Conservation (phyloP, 2,888 invertebrate species). For the Pyrochroa serraticornis region DNA sequence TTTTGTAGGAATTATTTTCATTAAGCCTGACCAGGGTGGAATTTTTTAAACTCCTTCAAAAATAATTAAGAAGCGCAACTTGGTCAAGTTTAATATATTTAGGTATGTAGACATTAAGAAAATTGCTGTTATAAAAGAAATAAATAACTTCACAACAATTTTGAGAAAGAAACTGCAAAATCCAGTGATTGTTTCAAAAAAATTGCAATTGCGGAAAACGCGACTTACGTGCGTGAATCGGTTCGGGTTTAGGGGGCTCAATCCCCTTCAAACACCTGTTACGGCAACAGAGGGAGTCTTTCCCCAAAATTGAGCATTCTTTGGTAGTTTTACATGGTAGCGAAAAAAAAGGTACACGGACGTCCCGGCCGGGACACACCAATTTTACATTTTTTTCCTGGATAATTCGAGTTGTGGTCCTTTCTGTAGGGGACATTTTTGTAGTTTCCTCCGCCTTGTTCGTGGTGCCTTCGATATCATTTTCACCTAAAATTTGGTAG, state of each 20-base stretch:
- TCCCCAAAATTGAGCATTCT: constrained; percentile 64
- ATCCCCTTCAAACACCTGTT: constrained; percentile 67
- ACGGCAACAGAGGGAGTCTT: constrained; percentile 64
- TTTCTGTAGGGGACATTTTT: neutral
- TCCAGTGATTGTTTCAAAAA: neutral
- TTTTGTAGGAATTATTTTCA: no score
- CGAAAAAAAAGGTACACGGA: constrained; percentile 54
- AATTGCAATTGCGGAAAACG: neutral
- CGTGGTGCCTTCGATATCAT: neutral
- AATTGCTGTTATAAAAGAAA: no score
- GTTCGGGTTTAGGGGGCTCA: constrained; percentile 62
- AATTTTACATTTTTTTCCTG: constrained; percentile 32
- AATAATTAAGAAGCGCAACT: no score
- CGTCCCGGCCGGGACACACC: constrained; percentile 58
- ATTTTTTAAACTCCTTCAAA: no score
- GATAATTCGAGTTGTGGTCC: neutral
- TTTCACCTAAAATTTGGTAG: neutral
- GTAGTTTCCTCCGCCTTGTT: neutral
- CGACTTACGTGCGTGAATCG: constrained; percentile 53
- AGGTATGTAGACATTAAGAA: no score
- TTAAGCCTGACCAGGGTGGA: no score
- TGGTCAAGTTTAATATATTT: no score
- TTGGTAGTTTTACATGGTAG: constrained; percentile 61
- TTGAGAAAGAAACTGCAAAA: no score
- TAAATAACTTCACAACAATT: no score